Base-by-base conservation (phyloP, 1,140 invertebrate genomes). In the Drosophila nikananu region DNA sequence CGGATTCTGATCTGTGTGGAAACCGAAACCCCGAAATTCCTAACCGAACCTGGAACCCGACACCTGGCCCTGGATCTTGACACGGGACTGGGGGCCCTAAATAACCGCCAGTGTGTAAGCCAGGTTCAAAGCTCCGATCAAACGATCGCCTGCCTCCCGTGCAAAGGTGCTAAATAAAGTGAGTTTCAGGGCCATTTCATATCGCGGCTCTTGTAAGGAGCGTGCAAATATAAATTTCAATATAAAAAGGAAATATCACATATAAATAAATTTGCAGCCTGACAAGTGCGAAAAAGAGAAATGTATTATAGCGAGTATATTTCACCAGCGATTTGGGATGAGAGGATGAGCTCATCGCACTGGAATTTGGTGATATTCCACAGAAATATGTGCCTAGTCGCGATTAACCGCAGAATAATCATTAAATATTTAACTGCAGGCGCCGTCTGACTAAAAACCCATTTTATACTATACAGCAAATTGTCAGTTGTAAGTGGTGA, bases 81-180 rank as follows among this genome's bases (percentile, higher is more conserved):
- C 12, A 25, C 37, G 35, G 37, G 4, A 66, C 21, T 58, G 42
- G 52, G n/a, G 32, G 46, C 55, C 62, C 57, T 61, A 65, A 65
- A 62, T 62, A 65, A 65, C 39, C 27, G n/a, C n/a, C 49, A 52
- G 46, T 10, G 46, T 58, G 19, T 37, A 48, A 21, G n/a, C 32
- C 61, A 39, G 44, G 83, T 86, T 84, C 82, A 84, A 84, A 84
- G 78, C 78, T 54, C 78, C 55, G 27, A 83, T 75, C 80, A 64
- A 42, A 46, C 46, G 46, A 49, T 25, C 23, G 49, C 15, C 44
- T 21, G 13, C 23, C 32, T 19, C 32, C 41, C 42, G 30, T 32
- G 27, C 52, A 37, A 48, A 84, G 73, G 77, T 84, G 82, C 68
- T 81, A 81, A 84, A 78, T 84, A 79, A 81, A 63, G 63, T 61